Evolutionary conservation across 2,797 vertebrate species (phyloP).

Genomic region (Halcyon leucocephala): DNA sequence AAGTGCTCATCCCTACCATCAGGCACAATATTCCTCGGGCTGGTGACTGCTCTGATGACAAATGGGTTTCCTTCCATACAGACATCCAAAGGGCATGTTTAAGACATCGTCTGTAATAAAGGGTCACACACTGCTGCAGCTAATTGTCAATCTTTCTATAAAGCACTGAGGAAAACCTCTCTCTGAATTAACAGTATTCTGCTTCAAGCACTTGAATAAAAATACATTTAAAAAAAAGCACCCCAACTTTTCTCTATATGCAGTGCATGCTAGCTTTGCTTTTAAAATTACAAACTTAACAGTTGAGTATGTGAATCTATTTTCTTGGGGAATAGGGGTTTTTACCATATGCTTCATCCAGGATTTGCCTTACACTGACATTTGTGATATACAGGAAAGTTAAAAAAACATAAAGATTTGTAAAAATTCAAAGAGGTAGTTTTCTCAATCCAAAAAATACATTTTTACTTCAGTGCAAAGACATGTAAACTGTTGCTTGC

Average conservation of each 20-base stretch:
- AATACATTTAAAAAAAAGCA: constrained; percentile 3
- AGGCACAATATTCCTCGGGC: constrained; percentile 24
- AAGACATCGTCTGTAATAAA: constrained; percentile 34
- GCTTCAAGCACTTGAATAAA: constrained; percentile 78
- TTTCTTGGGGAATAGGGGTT: constrained; percentile 86
- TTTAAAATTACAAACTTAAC: constrained; percentile 82
- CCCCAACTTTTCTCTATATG: constrained; percentile 72
- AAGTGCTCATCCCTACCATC: neutral
- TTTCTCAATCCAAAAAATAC: constrained; percentile 75
- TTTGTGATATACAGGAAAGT: constrained; percentile 81
- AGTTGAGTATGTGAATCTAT: constrained; percentile 83
- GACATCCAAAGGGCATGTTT: constrained; percentile 53
- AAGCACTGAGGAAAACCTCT: constrained; percentile 79
- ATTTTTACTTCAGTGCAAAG: constrained; percentile 82
- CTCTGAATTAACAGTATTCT: constrained; percentile 80
- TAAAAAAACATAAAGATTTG: neutral
- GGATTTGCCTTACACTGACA: constrained; percentile 94
- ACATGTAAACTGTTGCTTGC: constrained; percentile 86
- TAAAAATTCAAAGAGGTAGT: constrained; percentile 65
- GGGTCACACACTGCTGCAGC: constrained; percentile 63
- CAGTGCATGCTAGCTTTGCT: constrained; percentile 89
- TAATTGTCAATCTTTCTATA: constrained; percentile 72
- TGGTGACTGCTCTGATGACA: constrained; percentile 49
- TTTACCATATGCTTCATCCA: constrained; percentile 84
- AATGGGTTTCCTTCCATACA: constrained; percentile 53